Evolutionary conservation across 2,888 invertebrate genomes (phyloP), one percentile per base, ranked within the genome.

Genomic region (Diplazon laetatorius): DNA sequence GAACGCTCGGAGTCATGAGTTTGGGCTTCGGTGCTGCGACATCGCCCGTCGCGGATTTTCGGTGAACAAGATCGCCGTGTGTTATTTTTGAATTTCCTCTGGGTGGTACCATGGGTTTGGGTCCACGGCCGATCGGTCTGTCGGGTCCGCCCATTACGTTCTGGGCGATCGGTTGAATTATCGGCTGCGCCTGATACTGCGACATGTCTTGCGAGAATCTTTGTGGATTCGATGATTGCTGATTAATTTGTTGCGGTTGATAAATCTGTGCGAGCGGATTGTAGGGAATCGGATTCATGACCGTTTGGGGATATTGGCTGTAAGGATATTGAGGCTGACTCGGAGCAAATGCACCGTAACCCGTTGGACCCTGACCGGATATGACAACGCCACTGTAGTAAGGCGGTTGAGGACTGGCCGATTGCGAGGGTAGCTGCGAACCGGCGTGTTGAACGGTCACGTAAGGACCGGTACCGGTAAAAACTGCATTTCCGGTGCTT

Each of bases 31-130:
- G 70, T 16, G 30, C 74, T 0, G 85, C 80, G 0, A 84, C 85
- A 52, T 89, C 89, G 0, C 86, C 83, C 48, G 86, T 89, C 2
- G 84, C 85, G 1, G 89, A 86, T 44, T 89, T 89, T 30, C 88
- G 82, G 65, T 88, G 88, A 0, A 84, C 87, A 0, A 85, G 70
- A 57, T 91, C 91, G 18, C 76, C 72, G 50, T 89, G 89, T 0
- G 91, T 90, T 20, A 91, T 91, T 76, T 90, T 91, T 2, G 91
- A 91, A 71, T 88, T 90, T 0, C 86, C 88, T 4, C 91, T 84
- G 0, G 91, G 91, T 0, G 91, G 91, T 2, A 91, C 91, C 87
- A 89, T 86, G 0, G 91, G 91, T 62, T 91, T 91, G 0, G 91
- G 91, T 16, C 91, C 91, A 10, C 89, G 85, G 4, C 80, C 83